These are phyloP conservation scores for Cyrtorhinus lividipennis DNA, from an alignment of 1,140 invertebrate genomes.

Conservation along the genomic window DNA sequence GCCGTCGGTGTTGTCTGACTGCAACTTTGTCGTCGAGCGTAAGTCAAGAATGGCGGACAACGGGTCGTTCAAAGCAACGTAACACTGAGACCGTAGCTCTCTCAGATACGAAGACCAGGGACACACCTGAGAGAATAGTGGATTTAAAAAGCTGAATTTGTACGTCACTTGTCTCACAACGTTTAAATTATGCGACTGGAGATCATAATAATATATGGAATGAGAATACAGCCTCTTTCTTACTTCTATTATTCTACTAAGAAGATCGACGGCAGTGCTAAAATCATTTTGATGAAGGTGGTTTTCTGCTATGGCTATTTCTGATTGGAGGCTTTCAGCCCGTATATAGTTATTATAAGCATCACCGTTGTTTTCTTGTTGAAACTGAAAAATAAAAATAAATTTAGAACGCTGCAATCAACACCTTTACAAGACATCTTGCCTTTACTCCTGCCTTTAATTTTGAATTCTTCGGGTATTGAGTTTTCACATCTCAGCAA, in stretches of 20 bases:
- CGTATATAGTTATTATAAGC: slow-evolving; percentile 47
- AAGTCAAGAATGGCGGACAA: slow-evolving; percentile 83
- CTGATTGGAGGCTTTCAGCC: slow-evolving; percentile 43
- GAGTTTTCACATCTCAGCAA: too few species aligned
- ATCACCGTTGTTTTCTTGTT: slow-evolving; percentile 61
- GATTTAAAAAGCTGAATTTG: too few species aligned
- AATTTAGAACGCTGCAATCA: slow-evolving; percentile 15
- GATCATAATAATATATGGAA: neutral
- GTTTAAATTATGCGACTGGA: slow-evolving; percentile 2
- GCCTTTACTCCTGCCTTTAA: too few species aligned
- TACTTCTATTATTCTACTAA: slow-evolving; percentile 63
- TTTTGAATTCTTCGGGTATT: too few species aligned
- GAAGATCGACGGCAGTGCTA: slow-evolving; percentile 47
- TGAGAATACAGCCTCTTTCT: slow-evolving; percentile 18
- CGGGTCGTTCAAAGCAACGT: slow-evolving; percentile 63
- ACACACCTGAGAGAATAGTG: slow-evolving; percentile 39
- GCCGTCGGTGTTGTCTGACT: slow-evolving; percentile 80
- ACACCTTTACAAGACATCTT: neutral
- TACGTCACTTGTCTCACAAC: too few species aligned
- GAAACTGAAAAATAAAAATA: slow-evolving; percentile 45
- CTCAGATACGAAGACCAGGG: slow-evolving; percentile 77
- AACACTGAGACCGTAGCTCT: slow-evolving; percentile 72
- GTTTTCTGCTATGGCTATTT: slow-evolving; percentile 49
- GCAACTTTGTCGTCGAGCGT: slow-evolving; percentile 73
- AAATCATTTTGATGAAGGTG: slow-evolving; percentile 52